Evolutionary conservation across 2,797 vertebrate species (phyloP), one percentile per base, ranked within the genome.

Genomic region (Urocyon cinereoargenteus): DNA sequence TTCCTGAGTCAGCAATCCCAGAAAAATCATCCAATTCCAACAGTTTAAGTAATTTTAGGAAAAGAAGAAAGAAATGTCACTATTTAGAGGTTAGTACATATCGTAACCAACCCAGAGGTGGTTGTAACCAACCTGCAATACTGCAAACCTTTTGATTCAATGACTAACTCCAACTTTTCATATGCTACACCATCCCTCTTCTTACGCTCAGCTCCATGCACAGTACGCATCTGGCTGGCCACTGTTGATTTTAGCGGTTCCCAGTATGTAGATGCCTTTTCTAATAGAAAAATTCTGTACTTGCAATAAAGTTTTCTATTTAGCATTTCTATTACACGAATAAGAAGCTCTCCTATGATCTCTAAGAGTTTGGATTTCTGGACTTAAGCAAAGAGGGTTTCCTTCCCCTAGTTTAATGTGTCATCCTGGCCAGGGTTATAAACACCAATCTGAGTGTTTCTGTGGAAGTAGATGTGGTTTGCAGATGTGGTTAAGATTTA

Each of bases 231-330:
- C 40, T 68, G 14, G 6, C 4, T 89, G 15, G 16, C 8, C 7
- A 81, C 9, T 4, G 0, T 3, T 62, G 3, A 31, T 70, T 90
- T 82, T 62, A 68, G n/a, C 4, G 12, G 88, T 3, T 81, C 7
- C n/a, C 73, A 9, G 18, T n/a, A 81, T 10, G 3, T 9, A 70
- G 4, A 14, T 24, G 28, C 45, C 51, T 82, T 90, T 49, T 73
- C 68, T 90, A 66, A 83, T 49, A 22, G 15, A 36, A 88, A 55
- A 73, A 72, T 2, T 6, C 49, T 55, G 10, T 77, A 79, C 40
- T 72, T 91, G 22, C 22, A 72, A 49, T 91, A 89, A 83, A 91
- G 13, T 9, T 57, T 97, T 97, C 34, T n/a, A 10, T 34, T 59
- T 51, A 66, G 62, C 4, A 78, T 45, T 84, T 83, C 36, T 13